These are phyloP conservation scores for Panulirus ornatus DNA, from an alignment of 1,140 invertebrate species.

Conservation along the genomic window DNA sequence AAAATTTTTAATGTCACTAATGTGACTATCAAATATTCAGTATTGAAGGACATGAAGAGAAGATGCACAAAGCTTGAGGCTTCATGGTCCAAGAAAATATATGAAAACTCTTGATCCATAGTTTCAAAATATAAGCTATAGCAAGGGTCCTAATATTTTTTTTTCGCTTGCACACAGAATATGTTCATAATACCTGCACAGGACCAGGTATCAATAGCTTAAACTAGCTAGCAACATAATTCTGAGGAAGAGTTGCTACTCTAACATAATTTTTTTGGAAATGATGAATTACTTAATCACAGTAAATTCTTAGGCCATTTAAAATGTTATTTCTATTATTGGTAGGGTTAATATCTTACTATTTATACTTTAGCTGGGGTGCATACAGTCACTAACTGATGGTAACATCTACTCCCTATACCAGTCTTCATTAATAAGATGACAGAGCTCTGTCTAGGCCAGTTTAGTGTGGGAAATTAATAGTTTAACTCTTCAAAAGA, in stretches of 20 bases:
- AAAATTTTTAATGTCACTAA: no score
- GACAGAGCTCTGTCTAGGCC: not conserved
- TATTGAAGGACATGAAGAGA: no score
- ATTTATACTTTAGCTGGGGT: conserved; percentile 49
- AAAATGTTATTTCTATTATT: conserved; percentile 43
- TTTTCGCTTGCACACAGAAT: not conserved
- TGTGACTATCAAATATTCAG: no score
- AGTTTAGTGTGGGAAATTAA: not conserved
- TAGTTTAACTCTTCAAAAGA: conserved; percentile 43
- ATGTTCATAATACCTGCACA: conserved; percentile 12
- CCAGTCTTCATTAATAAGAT: not conserved
- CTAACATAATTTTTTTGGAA: conserved; percentile 49
- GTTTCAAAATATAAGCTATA: no score
- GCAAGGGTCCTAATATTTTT: not conserved
- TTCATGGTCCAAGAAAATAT: no score
- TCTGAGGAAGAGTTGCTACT: conserved; percentile 41
- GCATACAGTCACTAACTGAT: conserved; percentile 46
- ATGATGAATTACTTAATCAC: conserved; percentile 32
- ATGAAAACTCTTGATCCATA: no score
- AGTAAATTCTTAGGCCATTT: conserved; percentile 40
- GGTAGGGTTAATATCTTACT: conserved; percentile 30
- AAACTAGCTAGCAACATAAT: conserved; percentile 56
- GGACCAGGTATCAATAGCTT: conserved; percentile 26
- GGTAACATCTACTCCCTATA: conserved; percentile 18
- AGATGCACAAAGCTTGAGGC: no score